Evolutionary conservation across 1,140 invertebrate species (phyloP), one percentile per base, ranked within the genome.

Genomic region (Drosophila oshimai): DNA sequence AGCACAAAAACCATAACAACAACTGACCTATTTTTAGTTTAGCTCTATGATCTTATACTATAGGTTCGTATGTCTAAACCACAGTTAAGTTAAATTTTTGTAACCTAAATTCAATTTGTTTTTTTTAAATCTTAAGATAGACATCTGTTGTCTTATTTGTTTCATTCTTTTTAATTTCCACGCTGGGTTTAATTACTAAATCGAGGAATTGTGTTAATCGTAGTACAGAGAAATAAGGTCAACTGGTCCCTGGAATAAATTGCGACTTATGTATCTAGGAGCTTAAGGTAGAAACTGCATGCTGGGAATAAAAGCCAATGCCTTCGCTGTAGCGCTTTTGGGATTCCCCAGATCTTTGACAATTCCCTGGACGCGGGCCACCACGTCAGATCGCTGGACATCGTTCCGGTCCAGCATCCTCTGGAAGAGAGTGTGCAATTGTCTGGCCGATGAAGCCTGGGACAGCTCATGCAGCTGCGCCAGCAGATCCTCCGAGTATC

Each of bases 231-330:
- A 22, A 10, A 57, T 41, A 17, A 39, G 61, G 44, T 49, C 26
- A 64, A 31, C 20, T 49, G 31, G 58, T 65, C 62, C 42, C 58
- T 65, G 34, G 58, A 50, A 6, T 67, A 26, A 31, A 65, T 41
- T 50, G 28, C 20, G 45, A 13, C 58, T 65, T 67, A 67, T 31
- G 5, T 67, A 24, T 31, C 6, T 67, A 24, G n/a, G 12, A 26
- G 28, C 60, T 73, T 74, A 90, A 24, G 86, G 89, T 71, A 89
- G 73, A 73, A 90, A 90, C 54, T 87, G 77, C 86, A 90, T 75
- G 36, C 79, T 81, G 15, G 89, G 89, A 61, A 90, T 89, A 49
- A 71, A 74, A 12, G 61, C 60, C 26, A 90, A 46, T 2, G 87
- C 83, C 61, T 89, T 89, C 4, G 80, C 74, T 0, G 89, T 90